Evolutionary conservation across 2,113 vertebrate genomes (phyloP), one percentile per base, ranked within the genome.

Genomic region (Nothoprocta perdicaria): DNA sequence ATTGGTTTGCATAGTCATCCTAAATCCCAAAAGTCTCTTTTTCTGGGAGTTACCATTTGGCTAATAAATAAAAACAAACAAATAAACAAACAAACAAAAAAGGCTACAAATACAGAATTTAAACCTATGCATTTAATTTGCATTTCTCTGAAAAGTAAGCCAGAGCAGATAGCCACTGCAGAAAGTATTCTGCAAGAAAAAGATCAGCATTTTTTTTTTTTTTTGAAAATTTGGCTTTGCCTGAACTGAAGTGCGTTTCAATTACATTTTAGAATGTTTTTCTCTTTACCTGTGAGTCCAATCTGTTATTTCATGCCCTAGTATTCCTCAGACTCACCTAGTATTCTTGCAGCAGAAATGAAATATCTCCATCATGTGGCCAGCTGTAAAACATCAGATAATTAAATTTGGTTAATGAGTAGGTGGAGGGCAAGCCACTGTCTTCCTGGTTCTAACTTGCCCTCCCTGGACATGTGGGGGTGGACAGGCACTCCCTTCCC

Each of bases 311-410:
- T 27, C 53, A 71, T 67, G 45, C 15, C 14, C 31, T 31, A 55
- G 63, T 38, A 26, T 15, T 53, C 61, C 69, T 23, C 2, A 0
- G 17, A 11, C 29, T 66, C 41, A 33, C 24, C 27, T 26, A 35
- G 14, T 48, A 19, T 19, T 58, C 3, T 87, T 62, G 84, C 77
- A 84, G 33, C 33, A 84, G n/a, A 53, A 93, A 78, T 80, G 78
- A 92, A 88, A 97, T 73, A 95, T 33, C 96, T 92, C 97, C 97
- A 97, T 77, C 97, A 40, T 94, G 96, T 95, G 96, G 95, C 63
- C 45, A 62, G 26, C 14, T 55, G 46, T 6, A 50, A 89, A 92
- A 95, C 58, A 83, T 9, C 43, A 24, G 61, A 71, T 23, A 22
- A 73, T 15, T 53, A 31, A 60, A 6, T 1, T 1, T 83, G 1